Evolutionary conservation across 2,113 vertebrate species (phyloP).

Genomic region (Parotia lawesii): DNA sequence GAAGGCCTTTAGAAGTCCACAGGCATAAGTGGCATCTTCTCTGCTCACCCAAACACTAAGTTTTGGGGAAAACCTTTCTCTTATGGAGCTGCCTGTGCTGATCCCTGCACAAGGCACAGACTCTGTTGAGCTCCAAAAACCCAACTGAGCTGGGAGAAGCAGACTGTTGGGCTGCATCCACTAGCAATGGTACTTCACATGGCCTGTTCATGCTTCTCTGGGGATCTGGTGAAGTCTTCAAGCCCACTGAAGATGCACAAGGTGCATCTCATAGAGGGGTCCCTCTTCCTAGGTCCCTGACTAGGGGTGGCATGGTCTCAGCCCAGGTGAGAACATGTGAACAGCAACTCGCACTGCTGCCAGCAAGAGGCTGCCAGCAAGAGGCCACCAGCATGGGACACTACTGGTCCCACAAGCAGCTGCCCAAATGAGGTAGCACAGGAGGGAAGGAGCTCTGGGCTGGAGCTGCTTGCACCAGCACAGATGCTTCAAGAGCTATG

Average conservation of each 20-base stretch:
- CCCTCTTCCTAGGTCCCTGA: background rate
- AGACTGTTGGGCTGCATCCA: background rate
- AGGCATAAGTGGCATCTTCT: background rate
- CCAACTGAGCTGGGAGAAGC: background rate
- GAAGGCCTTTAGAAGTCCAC: background rate
- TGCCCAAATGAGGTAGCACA: background rate
- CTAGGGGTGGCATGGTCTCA: background rate
- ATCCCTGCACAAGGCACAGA: background rate
- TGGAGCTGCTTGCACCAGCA: background rate
- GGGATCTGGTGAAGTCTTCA: background rate
- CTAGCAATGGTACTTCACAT: rapidly evolving
- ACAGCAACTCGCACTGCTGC: background rate
- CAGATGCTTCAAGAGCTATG: rapidly evolving
- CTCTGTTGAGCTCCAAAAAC: background rate
- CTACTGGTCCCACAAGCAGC: background rate
- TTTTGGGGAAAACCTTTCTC: background rate
- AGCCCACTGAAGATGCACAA: background rate
- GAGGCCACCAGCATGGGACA: background rate
- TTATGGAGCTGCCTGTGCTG: background rate
- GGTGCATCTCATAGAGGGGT: background rate
- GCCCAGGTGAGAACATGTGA: background rate
- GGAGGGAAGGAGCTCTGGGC: background rate
- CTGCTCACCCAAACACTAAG: background rate
- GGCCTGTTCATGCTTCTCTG: background rate
- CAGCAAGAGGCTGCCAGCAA: background rate